These are phyloP conservation scores for Archilochus colubris DNA, from an alignment of 2,113 vertebrate genomes.

Conservation along the genomic window DNA sequence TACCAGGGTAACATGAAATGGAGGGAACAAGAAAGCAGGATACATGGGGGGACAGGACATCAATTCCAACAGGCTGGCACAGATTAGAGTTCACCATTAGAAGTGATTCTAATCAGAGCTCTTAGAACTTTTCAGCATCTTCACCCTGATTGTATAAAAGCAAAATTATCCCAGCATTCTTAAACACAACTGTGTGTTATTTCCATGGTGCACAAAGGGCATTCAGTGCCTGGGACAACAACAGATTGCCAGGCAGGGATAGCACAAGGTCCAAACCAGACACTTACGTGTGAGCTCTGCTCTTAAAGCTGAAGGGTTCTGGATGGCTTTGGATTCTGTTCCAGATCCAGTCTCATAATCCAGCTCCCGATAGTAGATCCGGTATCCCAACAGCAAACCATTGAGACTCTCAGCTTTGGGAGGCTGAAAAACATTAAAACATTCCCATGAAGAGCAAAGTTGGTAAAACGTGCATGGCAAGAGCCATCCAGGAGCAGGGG, in stretches of 20 bases:
- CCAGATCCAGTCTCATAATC: conserved; percentile 73
- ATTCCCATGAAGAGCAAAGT: neutral
- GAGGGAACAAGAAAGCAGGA: neutral
- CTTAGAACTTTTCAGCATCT: neutral
- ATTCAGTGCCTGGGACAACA: accelerated
- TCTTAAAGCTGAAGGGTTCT: conserved; percentile 75
- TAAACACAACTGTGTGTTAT: neutral
- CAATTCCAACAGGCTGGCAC: neutral
- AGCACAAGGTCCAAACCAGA: neutral
- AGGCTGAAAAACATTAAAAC: conserved; percentile 75
- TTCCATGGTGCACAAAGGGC: neutral
- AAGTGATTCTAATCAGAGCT: neutral
- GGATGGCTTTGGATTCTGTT: conserved; percentile 72
- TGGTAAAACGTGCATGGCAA: neutral
- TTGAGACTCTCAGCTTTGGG: conserved; percentile 86
- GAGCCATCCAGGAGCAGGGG: neutral
- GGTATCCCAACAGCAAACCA: conserved; percentile 88
- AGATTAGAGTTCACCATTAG: neutral
- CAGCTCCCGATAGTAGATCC: conserved; percentile 93
- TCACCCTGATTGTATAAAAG: neutral
- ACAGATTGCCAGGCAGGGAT: neutral
- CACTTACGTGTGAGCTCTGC: conserved; percentile 80
- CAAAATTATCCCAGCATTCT: neutral
- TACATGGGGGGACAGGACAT: neutral
- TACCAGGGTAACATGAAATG: neutral